These are phyloP conservation scores for Falco berigora DNA, from an alignment of 2,797 vertebrate species.

Conservation along the genomic window DNA sequence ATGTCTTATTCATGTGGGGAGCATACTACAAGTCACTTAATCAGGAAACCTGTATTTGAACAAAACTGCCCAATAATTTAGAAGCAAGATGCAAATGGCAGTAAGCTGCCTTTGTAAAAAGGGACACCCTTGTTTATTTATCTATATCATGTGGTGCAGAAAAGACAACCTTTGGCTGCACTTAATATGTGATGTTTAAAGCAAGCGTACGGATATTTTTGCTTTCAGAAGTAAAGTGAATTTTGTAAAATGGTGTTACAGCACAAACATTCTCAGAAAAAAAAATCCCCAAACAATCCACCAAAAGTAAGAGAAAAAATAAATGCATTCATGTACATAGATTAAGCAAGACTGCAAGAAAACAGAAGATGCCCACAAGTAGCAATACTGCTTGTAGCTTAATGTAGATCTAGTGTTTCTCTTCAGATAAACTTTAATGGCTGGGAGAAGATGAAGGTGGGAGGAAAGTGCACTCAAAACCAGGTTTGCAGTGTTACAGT, in stretches of 20 bases:
- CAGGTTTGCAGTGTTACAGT: conserved; percentile 39
- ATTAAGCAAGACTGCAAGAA: neutral
- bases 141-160: neutral
- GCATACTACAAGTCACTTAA: neutral
- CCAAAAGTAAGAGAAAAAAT: neutral
- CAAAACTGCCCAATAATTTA: neutral
- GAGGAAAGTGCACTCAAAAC: conserved; percentile 18
- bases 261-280: neutral
- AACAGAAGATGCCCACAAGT: neutral
- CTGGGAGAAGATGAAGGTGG: conserved; percentile 35
- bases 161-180: neutral
- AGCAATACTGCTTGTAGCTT: neutral
- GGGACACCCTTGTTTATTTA: neutral
- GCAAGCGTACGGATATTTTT: neutral
- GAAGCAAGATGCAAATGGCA: neutral
- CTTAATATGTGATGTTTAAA: neutral
- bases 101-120: neutral
- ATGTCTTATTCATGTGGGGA: neutral
- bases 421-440: conserved; percentile 36
- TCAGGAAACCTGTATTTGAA: neutral
- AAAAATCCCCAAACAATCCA: neutral
- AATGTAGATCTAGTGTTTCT: neutral
- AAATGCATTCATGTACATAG: neutral
- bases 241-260: neutral
- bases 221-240: neutral